A percentile compares a stretch with the other conserved stretches of the same genome.
Conservation (phyloP, 2,888 invertebrate genomes). For the Dryobotodes eremita region DNA sequence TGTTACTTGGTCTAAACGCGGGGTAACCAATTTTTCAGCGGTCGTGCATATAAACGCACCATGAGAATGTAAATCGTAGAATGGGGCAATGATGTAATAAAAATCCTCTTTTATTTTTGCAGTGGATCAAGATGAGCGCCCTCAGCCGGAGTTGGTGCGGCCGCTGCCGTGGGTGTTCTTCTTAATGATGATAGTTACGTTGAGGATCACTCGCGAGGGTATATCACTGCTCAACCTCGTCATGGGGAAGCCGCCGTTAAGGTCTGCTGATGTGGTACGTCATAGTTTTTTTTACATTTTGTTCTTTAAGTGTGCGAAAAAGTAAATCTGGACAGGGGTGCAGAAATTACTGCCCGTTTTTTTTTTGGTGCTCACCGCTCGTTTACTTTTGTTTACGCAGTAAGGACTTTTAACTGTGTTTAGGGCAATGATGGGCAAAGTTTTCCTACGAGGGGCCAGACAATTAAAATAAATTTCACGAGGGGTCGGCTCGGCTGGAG, state of each 20-base stretch:
- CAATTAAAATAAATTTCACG: too few relatives aligned
- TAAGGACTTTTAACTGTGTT: neutral
- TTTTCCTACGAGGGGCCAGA: too few relatives aligned
- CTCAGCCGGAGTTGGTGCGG: slow-evolving; percentile 88
- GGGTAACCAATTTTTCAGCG: neutral
- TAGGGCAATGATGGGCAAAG: too few relatives aligned
- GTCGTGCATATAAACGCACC: neutral
- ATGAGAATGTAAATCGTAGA: neutral
- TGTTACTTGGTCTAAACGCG: neutral
- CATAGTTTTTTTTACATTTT: neutral
- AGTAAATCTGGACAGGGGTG: too few relatives aligned
- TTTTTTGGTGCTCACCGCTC: too few relatives aligned
- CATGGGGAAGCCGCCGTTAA: slow-evolving; percentile 87
- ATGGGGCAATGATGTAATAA: neutral
- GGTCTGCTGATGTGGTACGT: slow-evolving; percentile 87
- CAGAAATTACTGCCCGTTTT: too few relatives aligned
- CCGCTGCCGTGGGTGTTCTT: slow-evolving; percentile 91
- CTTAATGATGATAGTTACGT: slow-evolving; percentile 84
- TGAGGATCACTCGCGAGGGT: slow-evolving; percentile 84
- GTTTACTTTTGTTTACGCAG: too few relatives aligned
- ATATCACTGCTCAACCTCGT: slow-evolving; percentile 86
- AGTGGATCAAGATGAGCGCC: slow-evolving; percentile 90
- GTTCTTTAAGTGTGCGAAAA: too few relatives aligned
- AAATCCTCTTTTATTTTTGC: slow-evolving; percentile 57
- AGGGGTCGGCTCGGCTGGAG: too few relatives aligned